Evolutionary conservation across 2,113 vertebrate genomes (phyloP), one percentile per base, ranked within the genome.

Genomic region (Addax nasomaculatus): DNA sequence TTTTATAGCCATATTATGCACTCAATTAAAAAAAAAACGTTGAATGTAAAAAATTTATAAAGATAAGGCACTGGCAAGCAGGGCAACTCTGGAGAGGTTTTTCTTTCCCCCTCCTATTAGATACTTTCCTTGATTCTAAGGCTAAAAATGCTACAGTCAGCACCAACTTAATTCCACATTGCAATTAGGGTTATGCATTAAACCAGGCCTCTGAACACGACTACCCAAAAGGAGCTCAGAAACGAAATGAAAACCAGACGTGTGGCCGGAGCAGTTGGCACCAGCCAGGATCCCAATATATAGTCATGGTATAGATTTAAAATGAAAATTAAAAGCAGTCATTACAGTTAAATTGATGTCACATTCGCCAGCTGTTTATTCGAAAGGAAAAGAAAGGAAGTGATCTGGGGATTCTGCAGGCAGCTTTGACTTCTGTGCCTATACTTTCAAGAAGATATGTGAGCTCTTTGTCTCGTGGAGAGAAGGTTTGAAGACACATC

Each of bases 161-260:
- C 99, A 99, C 97, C 96, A 98, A 97, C 98, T 98, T 99, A 98
- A 98, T 98, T 98, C 98, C 98, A 98, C 99, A 90, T 97, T 98
- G 98, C 99, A 99, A 99, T 99, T 99, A 99, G 98, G 98, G 98
- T 98, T 98, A 98, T 98, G 98, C 98, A 98, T 99, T 99, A 98
- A 98, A 99, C 98, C 98, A 98, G 97, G 98, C 98, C 98, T 98
- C 98, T 97, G 98, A 98, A 98, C 97, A 98, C 85, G 67, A 98
- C 98, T 98, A 98, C 98, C 98, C 98, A 95, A 97, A 98, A 98
- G 98, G 98, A 98, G 97, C 98, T 98, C 96, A 87, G 23, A 25
- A 92, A 64, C 95, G 57, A 99, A 98, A 99, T 99, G 98, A 98
- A 98, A 99, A 98, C 96, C 98, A 98, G 98, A 98, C 98, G 51